A percentile compares a stretch with the other conserved stretches of the same genome.
phyloP scores from a whole-genome alignment of 2,797 vertebrate species.

The Neosilurus hyrtlii region DNA sequence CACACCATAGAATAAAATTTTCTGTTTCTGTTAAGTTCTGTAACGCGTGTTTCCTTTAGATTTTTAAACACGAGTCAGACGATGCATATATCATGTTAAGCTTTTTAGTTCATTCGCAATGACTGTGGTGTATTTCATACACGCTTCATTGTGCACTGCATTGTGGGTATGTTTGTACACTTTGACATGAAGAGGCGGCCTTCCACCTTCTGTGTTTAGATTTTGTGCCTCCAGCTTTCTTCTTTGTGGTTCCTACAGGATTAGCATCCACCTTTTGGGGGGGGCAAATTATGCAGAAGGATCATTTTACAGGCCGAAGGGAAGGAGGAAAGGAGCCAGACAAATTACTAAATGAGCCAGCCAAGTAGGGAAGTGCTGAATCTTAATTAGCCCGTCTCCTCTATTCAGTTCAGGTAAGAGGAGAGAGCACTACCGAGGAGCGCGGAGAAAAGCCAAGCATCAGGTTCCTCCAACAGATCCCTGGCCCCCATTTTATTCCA shows the following conservation, averaged over 20 bases:
- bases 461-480: constrained; percentile 56
- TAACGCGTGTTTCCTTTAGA: neutral
- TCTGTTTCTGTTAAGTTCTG: neutral
- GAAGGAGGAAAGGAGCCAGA: constrained; percentile 83
- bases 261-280: constrained; percentile 70
- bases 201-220: constrained; percentile 52
- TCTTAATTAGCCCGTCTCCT: constrained; percentile 44
- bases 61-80: neutral
- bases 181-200: constrained; percentile 6
- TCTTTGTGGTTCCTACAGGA: constrained; percentile 67
- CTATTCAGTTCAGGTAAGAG: constrained; percentile 45
- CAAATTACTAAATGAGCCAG: constrained; percentile 81
- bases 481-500: constrained; percentile 37
- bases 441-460: constrained; percentile 47
- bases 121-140: neutral
- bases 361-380: constrained; percentile 69
- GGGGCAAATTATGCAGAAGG: constrained; percentile 73
- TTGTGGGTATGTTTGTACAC: constrained; percentile 16
- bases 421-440: constrained; percentile 46
- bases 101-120: neutral
- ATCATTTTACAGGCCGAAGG: constrained; percentile 83
- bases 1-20: neutral
- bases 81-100: neutral
- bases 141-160: neutral
- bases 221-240: constrained; percentile 60